A percentile compares a stretch with the other conserved stretches of the same genome.
Conservation (phyloP, 2,113 vertebrate genomes). For the Dipodomys merriami region DNA sequence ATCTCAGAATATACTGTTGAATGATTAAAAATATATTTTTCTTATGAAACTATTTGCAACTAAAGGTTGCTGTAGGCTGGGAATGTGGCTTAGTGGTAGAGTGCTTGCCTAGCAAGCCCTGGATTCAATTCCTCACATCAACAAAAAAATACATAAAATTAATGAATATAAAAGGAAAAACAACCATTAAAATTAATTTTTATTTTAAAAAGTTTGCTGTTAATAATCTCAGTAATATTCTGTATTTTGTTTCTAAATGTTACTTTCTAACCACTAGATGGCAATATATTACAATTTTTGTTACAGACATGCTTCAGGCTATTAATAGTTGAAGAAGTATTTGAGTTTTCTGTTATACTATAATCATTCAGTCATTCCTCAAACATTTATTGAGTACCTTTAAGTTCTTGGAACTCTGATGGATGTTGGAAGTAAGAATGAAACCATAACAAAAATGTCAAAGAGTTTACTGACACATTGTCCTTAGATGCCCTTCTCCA, state of each 20-base stretch:
- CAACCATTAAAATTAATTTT: too few species aligned
- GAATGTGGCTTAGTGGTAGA: too few species aligned
- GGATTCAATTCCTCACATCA: too few species aligned
- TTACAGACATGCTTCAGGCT: not conserved
- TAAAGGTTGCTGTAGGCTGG: not conserved
- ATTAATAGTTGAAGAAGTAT: not conserved
- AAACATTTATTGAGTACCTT: slow-evolving; percentile 2
- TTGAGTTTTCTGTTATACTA: not conserved
- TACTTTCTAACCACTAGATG: slow-evolving; percentile 69
- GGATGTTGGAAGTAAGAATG: not conserved
- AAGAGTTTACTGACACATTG: not conserved
- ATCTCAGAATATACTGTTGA: not conserved
- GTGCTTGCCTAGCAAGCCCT: too few species aligned
- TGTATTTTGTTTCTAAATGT: slow-evolving; percentile 45
- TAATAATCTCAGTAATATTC: not conserved
- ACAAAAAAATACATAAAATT: too few species aligned
- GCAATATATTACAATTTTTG: slow-evolving; percentile 48
- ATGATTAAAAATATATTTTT: not conserved
- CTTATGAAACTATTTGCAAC: not conserved
- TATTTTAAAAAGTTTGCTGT: too few species aligned
- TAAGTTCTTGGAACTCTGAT: not conserved
- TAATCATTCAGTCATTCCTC: slow-evolving; percentile 6
- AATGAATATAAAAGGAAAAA: too few species aligned
- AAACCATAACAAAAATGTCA: not conserved
- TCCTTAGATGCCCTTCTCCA: too few species aligned